Evolutionary conservation across 2,113 vertebrate species (phyloP).

Genomic region (Trogon surrucura): DNA sequence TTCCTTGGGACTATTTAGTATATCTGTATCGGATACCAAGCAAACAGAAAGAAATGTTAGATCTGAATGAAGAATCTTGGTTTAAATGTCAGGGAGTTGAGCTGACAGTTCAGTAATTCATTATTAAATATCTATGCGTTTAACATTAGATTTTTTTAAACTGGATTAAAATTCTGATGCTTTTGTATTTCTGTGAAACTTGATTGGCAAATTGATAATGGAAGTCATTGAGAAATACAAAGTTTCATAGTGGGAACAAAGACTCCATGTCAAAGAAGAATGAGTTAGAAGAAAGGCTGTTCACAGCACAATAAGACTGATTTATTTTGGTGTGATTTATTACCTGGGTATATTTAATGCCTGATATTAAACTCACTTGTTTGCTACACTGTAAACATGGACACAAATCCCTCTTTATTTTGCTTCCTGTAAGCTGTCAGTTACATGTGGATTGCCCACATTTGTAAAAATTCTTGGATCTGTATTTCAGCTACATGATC

Average conservation of each 20-base stretch:
- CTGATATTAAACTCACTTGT: background rate
- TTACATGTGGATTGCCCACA: background rate
- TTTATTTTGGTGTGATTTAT: conserved; percentile 15
- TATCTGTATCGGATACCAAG: background rate
- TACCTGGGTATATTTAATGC: background rate
- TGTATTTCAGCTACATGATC: background rate
- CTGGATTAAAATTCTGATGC: background rate
- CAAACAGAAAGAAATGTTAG: background rate
- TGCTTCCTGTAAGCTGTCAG: background rate
- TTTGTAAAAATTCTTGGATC: background rate
- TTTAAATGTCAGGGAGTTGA: background rate
- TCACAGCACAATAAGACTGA: background rate
- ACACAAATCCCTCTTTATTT: conserved; percentile 13
- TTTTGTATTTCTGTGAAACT: background rate
- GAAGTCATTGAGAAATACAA: background rate
- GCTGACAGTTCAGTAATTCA: background rate
- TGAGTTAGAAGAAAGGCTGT: background rate
- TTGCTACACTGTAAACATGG: background rate
- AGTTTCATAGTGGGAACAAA: background rate
- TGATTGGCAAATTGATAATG: background rate
- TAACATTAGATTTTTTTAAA: background rate
- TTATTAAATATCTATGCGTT: background rate
- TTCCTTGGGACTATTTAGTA: background rate
- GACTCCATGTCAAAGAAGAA: background rate
- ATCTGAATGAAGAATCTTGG: background rate